Conservation (phyloP, 2,797 vertebrate species). For the Galago senegalensis region DNA sequence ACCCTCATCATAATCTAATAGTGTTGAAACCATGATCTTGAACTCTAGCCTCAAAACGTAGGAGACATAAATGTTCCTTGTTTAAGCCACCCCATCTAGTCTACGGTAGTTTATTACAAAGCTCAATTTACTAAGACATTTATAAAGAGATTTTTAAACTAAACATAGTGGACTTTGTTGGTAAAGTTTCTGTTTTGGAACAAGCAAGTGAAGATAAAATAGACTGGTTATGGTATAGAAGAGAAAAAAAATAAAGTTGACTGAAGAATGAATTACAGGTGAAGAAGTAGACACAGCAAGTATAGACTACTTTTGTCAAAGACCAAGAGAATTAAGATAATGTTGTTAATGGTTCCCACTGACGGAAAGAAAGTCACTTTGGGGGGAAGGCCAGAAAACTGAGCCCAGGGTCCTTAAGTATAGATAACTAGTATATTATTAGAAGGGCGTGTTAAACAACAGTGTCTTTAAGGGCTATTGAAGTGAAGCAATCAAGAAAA, state of each 20-base stretch:
- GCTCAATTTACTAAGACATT: not conserved
- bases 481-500: not conserved
- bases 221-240: not conserved
- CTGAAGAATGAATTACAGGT: not conserved
- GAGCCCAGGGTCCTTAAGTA: not conserved
- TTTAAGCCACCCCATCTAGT: not conserved
- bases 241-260: not conserved
- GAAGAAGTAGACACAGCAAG: not conserved
- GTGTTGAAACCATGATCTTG: not conserved
- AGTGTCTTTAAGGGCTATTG: not conserved
- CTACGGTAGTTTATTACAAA: not conserved
- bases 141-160: not conserved
- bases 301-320: not conserved
- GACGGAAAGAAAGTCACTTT: not conserved
- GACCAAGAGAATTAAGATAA: not conserved
- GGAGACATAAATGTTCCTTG: not conserved
- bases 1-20: not conserved
- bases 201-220: not conserved
- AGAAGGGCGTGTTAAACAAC: not conserved
- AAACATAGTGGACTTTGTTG: not conserved
- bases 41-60: not conserved
- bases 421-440: not conserved
- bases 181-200: not conserved
- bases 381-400: not conserved
- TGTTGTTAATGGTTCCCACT: not conserved